Conservation (phyloP, 2,797 vertebrate genomes). For the Antennarius maculatus region DNA sequence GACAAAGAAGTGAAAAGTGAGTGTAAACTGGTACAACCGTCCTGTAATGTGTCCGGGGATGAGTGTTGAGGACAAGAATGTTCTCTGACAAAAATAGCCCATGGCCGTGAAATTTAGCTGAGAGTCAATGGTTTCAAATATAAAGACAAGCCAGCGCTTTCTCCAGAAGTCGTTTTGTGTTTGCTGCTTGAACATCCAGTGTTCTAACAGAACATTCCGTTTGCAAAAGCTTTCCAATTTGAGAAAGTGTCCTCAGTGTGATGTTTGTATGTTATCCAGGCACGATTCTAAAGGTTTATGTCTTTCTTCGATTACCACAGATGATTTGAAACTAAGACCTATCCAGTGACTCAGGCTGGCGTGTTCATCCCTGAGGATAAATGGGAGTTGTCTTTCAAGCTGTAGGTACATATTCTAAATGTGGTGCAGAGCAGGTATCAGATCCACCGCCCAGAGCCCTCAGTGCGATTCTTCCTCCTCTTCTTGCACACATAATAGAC, state of each 20-base stretch:
- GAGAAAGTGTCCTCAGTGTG: not conserved
- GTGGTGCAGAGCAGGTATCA: slow-evolving; percentile 47
- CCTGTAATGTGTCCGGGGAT: not conserved
- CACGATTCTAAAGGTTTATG: slow-evolving; percentile 2
- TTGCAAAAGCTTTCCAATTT: not conserved
- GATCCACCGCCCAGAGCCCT: slow-evolving; percentile 79
- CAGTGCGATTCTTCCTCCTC: slow-evolving; percentile 88
- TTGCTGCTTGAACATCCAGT: slow-evolving; percentile 10
- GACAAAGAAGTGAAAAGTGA: slow-evolving; percentile 4
- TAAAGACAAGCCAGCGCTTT: not conserved
- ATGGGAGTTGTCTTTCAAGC: slow-evolving; percentile 26
- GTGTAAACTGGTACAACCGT: not conserved
- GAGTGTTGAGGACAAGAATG: not conserved
- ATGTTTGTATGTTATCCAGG: slow-evolving; percentile 12
- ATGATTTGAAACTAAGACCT: slow-evolving; percentile 14
- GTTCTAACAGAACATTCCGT: not conserved
- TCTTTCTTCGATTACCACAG: slow-evolving; percentile 12
- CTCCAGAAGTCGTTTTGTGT: not conserved
- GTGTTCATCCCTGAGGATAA: slow-evolving; percentile 62
- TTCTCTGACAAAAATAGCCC: not conserved
- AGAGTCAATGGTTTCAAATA: slow-evolving; percentile 4
- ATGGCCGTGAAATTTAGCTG: not conserved
- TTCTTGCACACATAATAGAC: slow-evolving; percentile 97
- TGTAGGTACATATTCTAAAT: slow-evolving; percentile 3
- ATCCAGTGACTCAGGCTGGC: slow-evolving; percentile 44